Percentiles rank a stretch among this genome's conserved stretches.
These are phyloP conservation scores for Harlomillsia oculata DNA, from an alignment of 1,140 invertebrate species.

Conservation along the genomic window DNA sequence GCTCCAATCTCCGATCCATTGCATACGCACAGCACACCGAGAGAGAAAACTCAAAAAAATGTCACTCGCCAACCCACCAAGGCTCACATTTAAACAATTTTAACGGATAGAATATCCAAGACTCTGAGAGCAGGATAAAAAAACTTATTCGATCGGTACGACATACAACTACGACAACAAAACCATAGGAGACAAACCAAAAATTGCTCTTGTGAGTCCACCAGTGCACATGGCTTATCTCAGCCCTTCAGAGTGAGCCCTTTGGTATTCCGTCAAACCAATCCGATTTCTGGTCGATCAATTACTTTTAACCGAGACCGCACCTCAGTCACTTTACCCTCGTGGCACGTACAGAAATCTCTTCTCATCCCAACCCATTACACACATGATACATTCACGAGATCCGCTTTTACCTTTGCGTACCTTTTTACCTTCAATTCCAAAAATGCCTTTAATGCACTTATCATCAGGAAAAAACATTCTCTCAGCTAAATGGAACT, in stretches of 20 bases:
- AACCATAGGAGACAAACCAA: no score
- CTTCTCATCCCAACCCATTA: background rate
- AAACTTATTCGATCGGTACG: background rate
- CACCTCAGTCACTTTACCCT: conserved; percentile 3
- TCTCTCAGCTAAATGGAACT: no score
- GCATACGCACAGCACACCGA: no score
- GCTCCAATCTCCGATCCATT: no score
- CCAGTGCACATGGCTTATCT: no score
- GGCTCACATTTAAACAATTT: background rate
- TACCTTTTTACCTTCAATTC: background rate
- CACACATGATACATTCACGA: background rate
- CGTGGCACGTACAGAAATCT: background rate
- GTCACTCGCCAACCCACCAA: conserved; percentile 15
- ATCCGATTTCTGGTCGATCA: conserved; percentile 30
- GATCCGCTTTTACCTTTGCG: background rate
- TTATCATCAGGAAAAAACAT: no score
- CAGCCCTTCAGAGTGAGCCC: no score
- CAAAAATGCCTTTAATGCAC: no score
- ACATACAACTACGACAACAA: no score
- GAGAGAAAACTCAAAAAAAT: conserved; percentile 22
- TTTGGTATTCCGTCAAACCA: conserved; percentile 18
- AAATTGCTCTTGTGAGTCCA: no score
- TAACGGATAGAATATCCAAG: no score
- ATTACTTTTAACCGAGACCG: conserved; percentile 26
- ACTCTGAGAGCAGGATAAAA: background rate